Conservation (phyloP, 2,888 invertebrate species). For the Megalurothrips usitatus region DNA sequence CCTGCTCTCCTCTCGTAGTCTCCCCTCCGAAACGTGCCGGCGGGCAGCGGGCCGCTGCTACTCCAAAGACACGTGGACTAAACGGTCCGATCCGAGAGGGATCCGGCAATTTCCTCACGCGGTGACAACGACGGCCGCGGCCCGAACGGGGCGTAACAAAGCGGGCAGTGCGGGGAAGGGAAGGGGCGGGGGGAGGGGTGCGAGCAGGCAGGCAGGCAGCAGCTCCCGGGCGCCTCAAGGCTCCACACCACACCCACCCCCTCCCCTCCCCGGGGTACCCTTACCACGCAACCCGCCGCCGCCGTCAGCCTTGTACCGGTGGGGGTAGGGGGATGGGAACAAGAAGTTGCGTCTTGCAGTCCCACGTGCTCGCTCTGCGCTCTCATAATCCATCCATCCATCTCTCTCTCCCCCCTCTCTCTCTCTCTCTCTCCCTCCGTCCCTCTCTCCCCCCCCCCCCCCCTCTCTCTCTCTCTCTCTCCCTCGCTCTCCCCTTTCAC, state of each 20-base stretch:
- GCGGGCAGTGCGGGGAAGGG: constrained; percentile 32
- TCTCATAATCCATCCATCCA: neutral
- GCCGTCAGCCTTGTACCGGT: constrained; percentile 35
- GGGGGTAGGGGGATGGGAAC: constrained; percentile 38
- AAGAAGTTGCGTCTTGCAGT: constrained; percentile 37
- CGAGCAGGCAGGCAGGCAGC: constrained; percentile 33
- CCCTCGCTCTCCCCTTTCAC: neutral
- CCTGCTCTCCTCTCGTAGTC: too few relatives aligned
- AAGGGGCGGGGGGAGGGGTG: constrained; percentile 34
- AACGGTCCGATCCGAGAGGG: too few relatives aligned
- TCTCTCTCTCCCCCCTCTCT: constrained; percentile 7
- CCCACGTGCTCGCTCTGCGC: constrained; percentile 28
- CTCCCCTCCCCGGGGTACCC: constrained; percentile 33
- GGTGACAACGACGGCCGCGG: too few relatives aligned
- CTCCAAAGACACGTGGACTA: too few relatives aligned
- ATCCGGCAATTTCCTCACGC: too few relatives aligned
- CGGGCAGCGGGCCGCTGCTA: too few relatives aligned
- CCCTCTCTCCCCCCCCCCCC: neutral
- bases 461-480: constrained; percentile 19
- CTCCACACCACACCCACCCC: constrained; percentile 35
- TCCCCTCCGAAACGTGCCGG: too few relatives aligned
- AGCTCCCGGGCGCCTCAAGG: constrained; percentile 33
- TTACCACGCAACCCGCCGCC: constrained; percentile 34
- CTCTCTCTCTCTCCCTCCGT: constrained; percentile 12
- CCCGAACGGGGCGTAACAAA: too few relatives aligned